Conservation (phyloP, 35 echinoderm and acorn worm species). For the Strongylocentrotus purpuratus region DNA sequence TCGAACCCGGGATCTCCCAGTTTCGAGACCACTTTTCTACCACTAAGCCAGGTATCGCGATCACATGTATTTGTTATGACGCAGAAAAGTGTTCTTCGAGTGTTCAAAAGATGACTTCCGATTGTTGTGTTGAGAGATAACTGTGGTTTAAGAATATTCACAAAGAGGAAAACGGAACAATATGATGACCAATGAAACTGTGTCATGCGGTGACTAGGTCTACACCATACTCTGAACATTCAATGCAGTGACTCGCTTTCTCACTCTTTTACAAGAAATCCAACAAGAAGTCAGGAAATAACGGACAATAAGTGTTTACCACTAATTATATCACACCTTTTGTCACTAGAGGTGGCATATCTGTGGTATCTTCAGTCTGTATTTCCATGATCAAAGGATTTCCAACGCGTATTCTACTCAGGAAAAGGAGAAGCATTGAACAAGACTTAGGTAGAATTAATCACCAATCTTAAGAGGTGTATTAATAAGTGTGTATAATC, state of each 20-base stretch:
- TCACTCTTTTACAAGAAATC: no score
- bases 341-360: neutral
- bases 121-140: neutral
- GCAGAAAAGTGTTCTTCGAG: neutral
- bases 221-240: neutral
- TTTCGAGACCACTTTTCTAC: no score
- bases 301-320: neutral
- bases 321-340: neutral
- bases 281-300: neutral
- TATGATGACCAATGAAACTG: neutral
- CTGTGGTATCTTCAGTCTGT: neutral
- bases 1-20: no score
- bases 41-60: no score
- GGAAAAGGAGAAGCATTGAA: neutral
- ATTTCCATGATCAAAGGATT: neutral
- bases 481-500: no score
- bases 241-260: no score
- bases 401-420: neutral
- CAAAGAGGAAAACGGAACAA: neutral
- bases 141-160: neutral
- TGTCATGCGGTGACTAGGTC: neutral
- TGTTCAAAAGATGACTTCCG: neutral
- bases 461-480: no score
- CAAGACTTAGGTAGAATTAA: no score
- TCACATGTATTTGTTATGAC: neutral